Evolutionary conservation across 2,797 vertebrate genomes (phyloP).

Genomic region (Micropoecilia bifurca): DNA sequence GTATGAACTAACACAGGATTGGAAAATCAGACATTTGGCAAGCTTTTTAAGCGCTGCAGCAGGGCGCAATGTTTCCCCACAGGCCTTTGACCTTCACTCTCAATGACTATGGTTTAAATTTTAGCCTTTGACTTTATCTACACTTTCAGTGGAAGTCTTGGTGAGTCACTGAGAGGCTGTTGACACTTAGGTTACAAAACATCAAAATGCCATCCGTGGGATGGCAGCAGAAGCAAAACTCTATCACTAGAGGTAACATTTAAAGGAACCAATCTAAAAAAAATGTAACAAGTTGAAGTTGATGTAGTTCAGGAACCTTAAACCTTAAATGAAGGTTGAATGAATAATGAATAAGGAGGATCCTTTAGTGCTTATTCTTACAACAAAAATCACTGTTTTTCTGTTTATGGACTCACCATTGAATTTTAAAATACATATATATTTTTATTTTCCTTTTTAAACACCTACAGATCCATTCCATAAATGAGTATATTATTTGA

Average conservation of each 20-base stretch:
- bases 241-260: background rate
- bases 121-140: background rate
- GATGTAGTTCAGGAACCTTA: background rate
- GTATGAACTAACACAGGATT: background rate
- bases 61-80: background rate
- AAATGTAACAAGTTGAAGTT: background rate
- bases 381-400: background rate
- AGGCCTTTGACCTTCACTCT: constrained; percentile 6
- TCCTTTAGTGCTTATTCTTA: background rate
- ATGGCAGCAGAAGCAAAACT: background rate
- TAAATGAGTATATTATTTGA: too few species aligned
- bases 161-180: background rate
- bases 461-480: too few species aligned
- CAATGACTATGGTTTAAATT: background rate
- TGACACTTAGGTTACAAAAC: constrained; percentile 1
- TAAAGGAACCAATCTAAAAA: background rate
- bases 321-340: background rate
- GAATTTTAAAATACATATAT: background rate
- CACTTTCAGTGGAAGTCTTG: background rate
- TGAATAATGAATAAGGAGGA: background rate
- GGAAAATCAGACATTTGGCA: background rate
- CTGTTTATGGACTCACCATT: background rate
- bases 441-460: too few species aligned
- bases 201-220: background rate
- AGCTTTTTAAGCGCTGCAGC: background rate